A percentile compares a stretch with the other conserved stretches of the same genome.
Conservation (phyloP, 2,888 invertebrate genomes). For the Trilocha varians region DNA sequence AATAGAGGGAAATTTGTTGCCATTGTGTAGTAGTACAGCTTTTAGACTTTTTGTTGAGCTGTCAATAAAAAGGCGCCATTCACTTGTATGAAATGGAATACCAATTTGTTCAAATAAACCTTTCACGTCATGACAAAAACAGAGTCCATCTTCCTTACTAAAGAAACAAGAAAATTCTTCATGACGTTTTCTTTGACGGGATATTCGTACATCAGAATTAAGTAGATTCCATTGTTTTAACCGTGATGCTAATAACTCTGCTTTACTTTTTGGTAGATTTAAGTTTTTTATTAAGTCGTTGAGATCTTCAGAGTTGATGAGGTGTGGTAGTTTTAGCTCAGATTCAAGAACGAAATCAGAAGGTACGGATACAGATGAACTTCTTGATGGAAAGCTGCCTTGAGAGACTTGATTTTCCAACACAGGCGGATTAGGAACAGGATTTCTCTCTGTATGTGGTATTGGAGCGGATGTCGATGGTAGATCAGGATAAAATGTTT, state of each 20-base stretch:
- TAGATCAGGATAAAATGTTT: no score
- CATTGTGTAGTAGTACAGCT: slow-evolving; percentile 11
- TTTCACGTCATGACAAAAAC: slow-evolving; percentile 5
- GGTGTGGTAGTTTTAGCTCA: no score
- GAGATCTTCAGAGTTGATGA: slow-evolving; percentile 3
- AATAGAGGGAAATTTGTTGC: slow-evolving; percentile 1
- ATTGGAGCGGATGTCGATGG: no score
- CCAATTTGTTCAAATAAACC: slow-evolving; percentile 15
- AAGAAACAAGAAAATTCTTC: slow-evolving; percentile 6
- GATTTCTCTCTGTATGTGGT: no score
- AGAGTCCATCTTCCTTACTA: slow-evolving; percentile 14
- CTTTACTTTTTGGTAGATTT: slow-evolving; percentile 14
- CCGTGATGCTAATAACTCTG: slow-evolving; percentile 7
- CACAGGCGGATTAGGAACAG: no score
- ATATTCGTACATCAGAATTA: slow-evolving; percentile 1
- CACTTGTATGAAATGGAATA: slow-evolving; percentile 9
- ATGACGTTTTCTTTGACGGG: no score
- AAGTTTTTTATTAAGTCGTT: slow-evolving; percentile 11
- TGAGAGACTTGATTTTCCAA: no score
- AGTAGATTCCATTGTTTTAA: slow-evolving; percentile 5
- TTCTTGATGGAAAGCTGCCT: no score
- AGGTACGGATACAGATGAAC: no score
- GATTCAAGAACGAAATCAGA: no score
- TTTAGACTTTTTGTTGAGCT: slow-evolving; percentile 15
- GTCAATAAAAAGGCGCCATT: slow-evolving; percentile 16